Evolutionary conservation across 2,888 invertebrate genomes (phyloP), one percentile per base, ranked within the genome.

Genomic region (Ariolimax columbianus): DNA sequence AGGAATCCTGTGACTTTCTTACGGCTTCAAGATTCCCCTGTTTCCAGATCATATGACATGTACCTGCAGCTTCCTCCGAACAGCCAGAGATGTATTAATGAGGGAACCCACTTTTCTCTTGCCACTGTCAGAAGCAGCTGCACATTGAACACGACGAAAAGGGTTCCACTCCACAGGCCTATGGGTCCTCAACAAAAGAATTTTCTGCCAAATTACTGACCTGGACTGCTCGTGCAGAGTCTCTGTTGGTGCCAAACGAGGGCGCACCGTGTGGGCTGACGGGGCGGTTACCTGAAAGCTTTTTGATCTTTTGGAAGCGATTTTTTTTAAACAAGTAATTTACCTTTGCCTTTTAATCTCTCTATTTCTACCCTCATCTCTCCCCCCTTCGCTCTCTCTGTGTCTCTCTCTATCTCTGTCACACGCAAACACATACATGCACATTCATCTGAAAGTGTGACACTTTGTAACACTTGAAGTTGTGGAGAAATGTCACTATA

Each of bases 41-140:
- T 73, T 73, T 73, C n/a, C 43, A 47, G 73, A 73, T 73, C 73
- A 36, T n/a, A 30, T 73, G 17, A n/a, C 73, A 43, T 40, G n/a
- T 40, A 73, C 43, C 73, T 26, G 40, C 73, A 43, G 43, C 9
- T 73, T 43, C 0, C 43, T 43, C 17, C 0, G 73, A 73, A 73
- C n/a, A 43, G n/a, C 43, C 9, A 43, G 30, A n/a, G 40, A 30
- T 73, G 73, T 72, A 40, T 30, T 73, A 43, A 73, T 43, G 43
- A 43, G 73, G 43, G 43, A 72, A 73, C 47, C 43, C 73, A 73
- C 26, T 43, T 43, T 73, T 26, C 73, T 11, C n/a, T 30, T 73
- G 43, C 1, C 43, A n/a, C 47, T n/a, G n/a, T 43, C n/a, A n/a
- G 43, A 26, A 40, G n/a, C 73, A 73, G 43, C 73, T 73, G 73